phyloP scores from a whole-genome alignment of 2,797 vertebrate species.

The Esox masquinongy region DNA sequence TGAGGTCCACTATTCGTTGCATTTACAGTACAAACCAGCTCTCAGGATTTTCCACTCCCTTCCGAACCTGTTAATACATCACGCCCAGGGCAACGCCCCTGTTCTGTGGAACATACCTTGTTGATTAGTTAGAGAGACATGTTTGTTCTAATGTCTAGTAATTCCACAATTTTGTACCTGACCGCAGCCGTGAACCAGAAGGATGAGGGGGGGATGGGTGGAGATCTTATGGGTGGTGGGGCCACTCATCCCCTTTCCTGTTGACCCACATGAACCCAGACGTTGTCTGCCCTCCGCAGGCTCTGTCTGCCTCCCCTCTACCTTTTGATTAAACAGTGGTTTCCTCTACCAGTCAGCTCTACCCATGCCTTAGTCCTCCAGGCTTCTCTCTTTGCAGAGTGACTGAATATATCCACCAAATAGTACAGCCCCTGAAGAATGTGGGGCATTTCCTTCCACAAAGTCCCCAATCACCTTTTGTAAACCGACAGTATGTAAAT shows the following conservation, averaged over 20 bases:
- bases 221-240: neutral
- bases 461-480: constrained; percentile 28
- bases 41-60: neutral
- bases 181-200: neutral
- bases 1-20: neutral
- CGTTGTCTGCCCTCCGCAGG: constrained; percentile 12
- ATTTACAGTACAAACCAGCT: neutral
- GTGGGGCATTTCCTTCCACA: constrained; percentile 49
- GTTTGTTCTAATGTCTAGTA: neutral
- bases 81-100: neutral
- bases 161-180: neutral
- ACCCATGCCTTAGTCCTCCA: constrained; percentile 10
- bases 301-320: constrained; percentile 12
- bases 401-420: constrained; percentile 12
- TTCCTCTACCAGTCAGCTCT: constrained; percentile 6
- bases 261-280: constrained; percentile 16
- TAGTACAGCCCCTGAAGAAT: constrained; percentile 49
- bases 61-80: neutral
- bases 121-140: neutral
- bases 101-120: neutral
- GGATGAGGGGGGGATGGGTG: neutral
- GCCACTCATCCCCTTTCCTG: neutral
- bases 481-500: neutral
- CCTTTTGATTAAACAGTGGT: constrained; percentile 42
- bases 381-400: constrained; percentile 20